Conservation (phyloP, 2,888 invertebrate species). For the Sialis lutaria region DNA sequence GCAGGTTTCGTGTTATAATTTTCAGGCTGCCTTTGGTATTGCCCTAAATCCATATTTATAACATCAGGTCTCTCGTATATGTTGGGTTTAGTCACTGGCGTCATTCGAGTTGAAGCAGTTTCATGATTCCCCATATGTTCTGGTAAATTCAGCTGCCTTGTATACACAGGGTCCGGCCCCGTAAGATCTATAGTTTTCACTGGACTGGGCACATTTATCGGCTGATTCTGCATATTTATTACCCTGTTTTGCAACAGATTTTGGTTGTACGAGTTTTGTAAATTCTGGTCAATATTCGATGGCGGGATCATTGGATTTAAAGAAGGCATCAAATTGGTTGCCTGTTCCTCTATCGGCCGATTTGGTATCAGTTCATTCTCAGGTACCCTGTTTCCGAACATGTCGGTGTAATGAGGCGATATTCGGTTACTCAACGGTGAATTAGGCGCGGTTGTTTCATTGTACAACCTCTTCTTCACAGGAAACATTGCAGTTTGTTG, state of each 20-base stretch:
- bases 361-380: not conserved
- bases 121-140: not conserved
- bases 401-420: not conserved
- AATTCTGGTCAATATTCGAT: constrained; percentile 6
- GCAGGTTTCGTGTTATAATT: not conserved
- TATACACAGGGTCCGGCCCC: constrained; percentile 3
- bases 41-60: not conserved
- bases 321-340: not conserved
- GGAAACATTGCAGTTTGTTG: constrained; percentile 28
- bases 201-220: constrained; percentile 4
- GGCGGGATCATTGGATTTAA: constrained; percentile 4
- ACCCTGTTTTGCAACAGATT: not conserved
- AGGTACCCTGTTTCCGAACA: not conserved
- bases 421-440: not conserved
- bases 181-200: constrained; percentile 5
- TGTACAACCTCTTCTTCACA: constrained; percentile 44
- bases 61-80: not conserved
- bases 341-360: not conserved
- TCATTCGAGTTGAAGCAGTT: not conserved
- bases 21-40: not conserved
- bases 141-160: not conserved
- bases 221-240: not conserved
- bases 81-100: not conserved
- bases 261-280: constrained; percentile 8
- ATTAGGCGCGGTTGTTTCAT: constrained; percentile 20